Evolutionary conservation across 2,888 invertebrate species (phyloP), one percentile per base, ranked within the genome.

Genomic region (Drosophila lutescens): DNA sequence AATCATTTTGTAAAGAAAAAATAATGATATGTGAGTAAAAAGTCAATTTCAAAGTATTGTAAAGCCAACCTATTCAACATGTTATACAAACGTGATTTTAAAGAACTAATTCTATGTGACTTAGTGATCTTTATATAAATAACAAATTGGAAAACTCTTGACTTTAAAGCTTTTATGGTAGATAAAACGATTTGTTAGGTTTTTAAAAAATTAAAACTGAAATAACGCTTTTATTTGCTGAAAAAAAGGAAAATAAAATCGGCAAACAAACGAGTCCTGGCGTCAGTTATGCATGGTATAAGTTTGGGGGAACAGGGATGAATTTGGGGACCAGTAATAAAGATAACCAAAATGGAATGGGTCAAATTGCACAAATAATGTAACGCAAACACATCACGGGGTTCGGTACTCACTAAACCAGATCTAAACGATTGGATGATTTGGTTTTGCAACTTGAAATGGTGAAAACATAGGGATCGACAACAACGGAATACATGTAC

Each of bases 341-440:
- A 12, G 8, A 32, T 38, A 66, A 47, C 20, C 26, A 34, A 74
- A 62, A 67, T 53, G 23, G 55, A 62, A 30, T 32, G 67, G 71
- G 50, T 20, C 20, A 20, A 20, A 20, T 20, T 20, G 20, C 20
- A 20, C 20, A 20, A 20, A 20, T 20, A 20, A 20, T 20, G 20
- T 54, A 77, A 74, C 57, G 60, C 40, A 80, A 80, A 70, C 68
- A 56, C 53, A 63, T 68, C 46, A 34, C 49, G 75, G 76, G 46
- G 51, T 38, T 59, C 60, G 70, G 79, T 87, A 85, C 87, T 85
- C 85, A 85, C 85, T 79, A 85, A 85, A 86, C 76, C 74, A 63
- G 55, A 47, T 77, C 63, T 82, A 79, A 69, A 68, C 73, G 49
- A 74, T 67, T 67, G 62, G 65, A 66, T 77, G 79, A 79, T 43